Conservation (phyloP, 1,140 invertebrate genomes). For the Nasonia vitripennis region DNA sequence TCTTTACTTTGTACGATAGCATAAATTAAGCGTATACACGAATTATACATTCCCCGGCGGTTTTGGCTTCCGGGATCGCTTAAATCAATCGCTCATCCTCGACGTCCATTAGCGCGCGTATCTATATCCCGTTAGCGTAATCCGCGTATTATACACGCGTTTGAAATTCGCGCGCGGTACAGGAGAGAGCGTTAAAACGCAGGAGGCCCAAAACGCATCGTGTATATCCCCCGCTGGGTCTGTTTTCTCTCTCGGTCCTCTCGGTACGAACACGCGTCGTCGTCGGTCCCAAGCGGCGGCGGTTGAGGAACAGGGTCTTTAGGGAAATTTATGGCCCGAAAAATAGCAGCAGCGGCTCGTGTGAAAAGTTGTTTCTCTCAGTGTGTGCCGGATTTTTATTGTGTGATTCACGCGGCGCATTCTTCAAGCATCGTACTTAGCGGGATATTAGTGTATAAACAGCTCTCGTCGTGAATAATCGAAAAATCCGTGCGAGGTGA, state of each 20-base stretch:
- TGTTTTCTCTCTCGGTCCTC: not conserved
- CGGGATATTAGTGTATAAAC: not conserved
- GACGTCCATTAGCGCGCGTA: too few species aligned
- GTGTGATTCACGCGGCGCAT: conserved; percentile 2
- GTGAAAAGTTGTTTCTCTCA: conserved; percentile 5
- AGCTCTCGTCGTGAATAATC: not conserved
- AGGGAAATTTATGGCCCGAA: conserved; percentile 34
- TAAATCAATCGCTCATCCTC: too few species aligned
- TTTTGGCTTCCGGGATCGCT: too few species aligned
- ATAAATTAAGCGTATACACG: too few species aligned
- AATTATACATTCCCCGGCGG: too few species aligned
- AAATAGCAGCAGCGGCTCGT: not conserved
- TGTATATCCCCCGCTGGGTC: not conserved
- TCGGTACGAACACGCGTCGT: too few species aligned
- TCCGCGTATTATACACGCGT: too few species aligned
- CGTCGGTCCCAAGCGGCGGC: not conserved
- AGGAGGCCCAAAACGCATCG: too few species aligned
- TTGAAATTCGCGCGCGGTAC: too few species aligned
- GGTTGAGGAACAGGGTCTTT: conserved; percentile 3
- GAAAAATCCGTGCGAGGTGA: not conserved
- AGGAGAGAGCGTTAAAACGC: too few species aligned
- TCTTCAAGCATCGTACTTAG: not conserved
- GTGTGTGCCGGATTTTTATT: not conserved
- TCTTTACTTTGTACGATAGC: too few species aligned
- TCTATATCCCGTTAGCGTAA: too few species aligned